phyloP scores from a whole-genome alignment of 2,797 vertebrate genomes.

The Smutsia gigantea region DNA sequence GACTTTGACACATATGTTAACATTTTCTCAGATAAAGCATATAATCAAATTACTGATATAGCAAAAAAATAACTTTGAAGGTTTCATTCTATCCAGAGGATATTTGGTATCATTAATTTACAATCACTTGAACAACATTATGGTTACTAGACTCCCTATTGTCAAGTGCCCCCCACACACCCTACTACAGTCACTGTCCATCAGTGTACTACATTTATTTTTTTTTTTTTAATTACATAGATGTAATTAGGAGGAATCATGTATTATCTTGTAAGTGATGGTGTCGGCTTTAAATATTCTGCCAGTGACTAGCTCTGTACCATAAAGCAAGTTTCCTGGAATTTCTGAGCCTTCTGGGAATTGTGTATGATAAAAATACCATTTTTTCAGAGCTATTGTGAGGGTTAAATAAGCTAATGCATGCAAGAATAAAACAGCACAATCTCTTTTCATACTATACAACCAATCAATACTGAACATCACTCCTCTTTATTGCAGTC shows the following conservation, averaged over 20 bases:
- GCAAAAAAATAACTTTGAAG: background rate
- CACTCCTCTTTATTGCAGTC: background rate
- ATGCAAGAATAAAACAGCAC: background rate
- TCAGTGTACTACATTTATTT: too few relatives aligned
- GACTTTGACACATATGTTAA: background rate
- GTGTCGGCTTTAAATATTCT: background rate
- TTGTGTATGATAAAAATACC: background rate
- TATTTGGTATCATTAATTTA: background rate
- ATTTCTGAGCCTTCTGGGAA: background rate
- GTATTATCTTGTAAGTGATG: background rate
- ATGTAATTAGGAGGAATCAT: background rate
- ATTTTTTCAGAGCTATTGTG: background rate
- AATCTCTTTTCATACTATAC: background rate
- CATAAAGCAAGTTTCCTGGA: background rate
- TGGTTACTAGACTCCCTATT: too few relatives aligned
- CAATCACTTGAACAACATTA: too few relatives aligned
- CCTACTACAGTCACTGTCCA: too few relatives aligned
- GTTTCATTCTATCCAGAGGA: background rate
- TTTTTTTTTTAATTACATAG: background rate
- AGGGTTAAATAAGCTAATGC: background rate
- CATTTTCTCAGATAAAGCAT: background rate
- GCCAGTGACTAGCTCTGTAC: background rate
- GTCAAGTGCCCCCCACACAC: too few relatives aligned
- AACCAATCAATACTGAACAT: background rate
- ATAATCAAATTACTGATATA: background rate